Percentiles rank a stretch among this genome's conserved stretches.
Conservation (phyloP, 2,888 invertebrate species). For the Drosophila meridionalis region DNA sequence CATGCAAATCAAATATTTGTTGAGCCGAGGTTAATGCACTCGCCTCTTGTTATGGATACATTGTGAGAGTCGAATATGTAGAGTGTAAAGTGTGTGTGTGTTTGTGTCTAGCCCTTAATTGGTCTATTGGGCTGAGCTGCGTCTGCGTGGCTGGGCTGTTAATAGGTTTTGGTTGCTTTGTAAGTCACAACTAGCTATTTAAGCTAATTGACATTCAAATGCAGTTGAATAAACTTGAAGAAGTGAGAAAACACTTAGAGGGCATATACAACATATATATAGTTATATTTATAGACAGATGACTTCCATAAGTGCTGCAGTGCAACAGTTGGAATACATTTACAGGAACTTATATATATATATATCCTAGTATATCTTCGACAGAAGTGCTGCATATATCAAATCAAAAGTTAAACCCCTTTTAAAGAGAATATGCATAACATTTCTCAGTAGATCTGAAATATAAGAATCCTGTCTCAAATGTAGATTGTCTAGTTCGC, state of each 20-base stretch:
- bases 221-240: slow-evolving; percentile 73
- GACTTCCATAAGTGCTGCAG: background rate
- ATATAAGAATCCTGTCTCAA: too few relatives aligned
- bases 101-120: slow-evolving; percentile 58
- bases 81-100: slow-evolving; percentile 1
- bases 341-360: too few relatives aligned
- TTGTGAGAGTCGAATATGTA: background rate
- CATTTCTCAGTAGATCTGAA: too few relatives aligned
- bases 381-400: too few relatives aligned
- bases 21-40: slow-evolving; percentile 73
- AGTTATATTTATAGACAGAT: background rate
- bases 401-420: too few relatives aligned
- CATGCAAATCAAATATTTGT: slow-evolving; percentile 66
- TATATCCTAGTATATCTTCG: too few relatives aligned
- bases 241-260: slow-evolving; percentile 11
- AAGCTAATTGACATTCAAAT: slow-evolving; percentile 79
- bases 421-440: too few relatives aligned
- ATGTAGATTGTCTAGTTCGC: too few relatives aligned
- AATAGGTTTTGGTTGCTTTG: slow-evolving; percentile 69
- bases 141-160: slow-evolving; percentile 44
- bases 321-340: background rate
- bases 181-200: slow-evolving; percentile 78
- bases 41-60: slow-evolving; percentile 49
- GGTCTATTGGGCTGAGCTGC: slow-evolving; percentile 48
- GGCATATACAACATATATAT: background rate